Evolutionary conservation across 2,888 invertebrate genomes (phyloP).

Genomic region (Ennomos fuscantarius): DNA sequence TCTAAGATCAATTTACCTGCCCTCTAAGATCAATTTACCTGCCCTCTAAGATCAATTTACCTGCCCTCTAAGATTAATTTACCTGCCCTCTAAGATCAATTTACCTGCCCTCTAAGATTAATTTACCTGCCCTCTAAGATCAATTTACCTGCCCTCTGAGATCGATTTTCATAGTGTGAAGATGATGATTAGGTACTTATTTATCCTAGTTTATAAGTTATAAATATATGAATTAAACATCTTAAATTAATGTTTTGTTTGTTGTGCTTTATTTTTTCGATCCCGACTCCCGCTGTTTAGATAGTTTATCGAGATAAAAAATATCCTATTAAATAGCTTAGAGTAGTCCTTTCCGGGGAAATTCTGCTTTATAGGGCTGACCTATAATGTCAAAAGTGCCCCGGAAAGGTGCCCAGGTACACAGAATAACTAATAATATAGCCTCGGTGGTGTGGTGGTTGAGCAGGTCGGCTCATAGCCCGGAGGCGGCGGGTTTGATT

Average conservation of each 20-base stretch:
- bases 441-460: too few relatives aligned
- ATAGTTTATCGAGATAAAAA: too few relatives aligned
- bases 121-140: conserved; percentile 1
- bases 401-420: too few relatives aligned
- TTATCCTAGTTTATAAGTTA: conserved; percentile 25
- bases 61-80: conserved; percentile 2
- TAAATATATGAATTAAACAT: conserved; percentile 20
- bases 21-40: conserved; percentile 3
- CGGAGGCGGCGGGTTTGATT: too few relatives aligned
- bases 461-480: too few relatives aligned
- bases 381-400: too few relatives aligned
- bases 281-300: too few relatives aligned
- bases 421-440: too few relatives aligned
- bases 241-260: conserved; percentile 12
- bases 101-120: conserved; percentile 2
- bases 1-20: conserved; percentile 3
- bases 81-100: conserved; percentile 3
- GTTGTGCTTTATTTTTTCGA: too few relatives aligned
- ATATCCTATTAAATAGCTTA: too few relatives aligned
- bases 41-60: conserved; percentile 2
- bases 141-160: conserved; percentile 3
- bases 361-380: too few relatives aligned
- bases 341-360: too few relatives aligned
- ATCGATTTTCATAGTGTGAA: conserved; percentile 8
- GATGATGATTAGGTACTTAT: conserved; percentile 4